These are phyloP conservation scores for Apteryx owenii DNA, from an alignment of 2,113 vertebrate genomes.

Conservation along the genomic window DNA sequence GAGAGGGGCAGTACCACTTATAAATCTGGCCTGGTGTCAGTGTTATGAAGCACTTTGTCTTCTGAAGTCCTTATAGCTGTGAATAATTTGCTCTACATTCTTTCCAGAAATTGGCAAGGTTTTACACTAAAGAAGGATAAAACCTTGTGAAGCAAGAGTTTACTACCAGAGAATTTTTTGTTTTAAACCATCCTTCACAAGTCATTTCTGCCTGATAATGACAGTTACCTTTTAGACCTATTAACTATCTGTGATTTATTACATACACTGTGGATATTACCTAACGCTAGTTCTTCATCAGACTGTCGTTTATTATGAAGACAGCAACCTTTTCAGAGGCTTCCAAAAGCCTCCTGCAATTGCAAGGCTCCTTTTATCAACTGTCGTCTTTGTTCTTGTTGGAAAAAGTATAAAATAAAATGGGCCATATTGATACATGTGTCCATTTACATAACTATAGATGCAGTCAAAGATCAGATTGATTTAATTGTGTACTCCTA, in stretches of 20 bases:
- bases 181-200: neutral
- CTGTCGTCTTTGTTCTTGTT: too few relatives aligned
- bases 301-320: too few relatives aligned
- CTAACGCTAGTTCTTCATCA: too few relatives aligned
- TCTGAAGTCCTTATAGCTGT: neutral
- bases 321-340: neutral
- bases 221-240: too few relatives aligned
- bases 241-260: too few relatives aligned
- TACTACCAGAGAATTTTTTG: neutral
- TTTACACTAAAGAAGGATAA: neutral
- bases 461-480: neutral
- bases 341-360: neutral
- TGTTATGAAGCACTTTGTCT: neutral
- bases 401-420: neutral
- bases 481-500: neutral
- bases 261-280: too few relatives aligned
- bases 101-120: fast-evolving
- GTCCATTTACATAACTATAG: neutral
- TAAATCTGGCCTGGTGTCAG: neutral
- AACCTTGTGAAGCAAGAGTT: neutral
- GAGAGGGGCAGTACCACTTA: neutral
- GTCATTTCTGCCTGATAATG: neutral
- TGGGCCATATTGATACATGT: neutral
- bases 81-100: neutral
- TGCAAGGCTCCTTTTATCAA: neutral